Evolutionary conservation across 35 echinoderm and acorn worm species (phyloP).

Genomic region (Heliocidaris tuberculata): DNA sequence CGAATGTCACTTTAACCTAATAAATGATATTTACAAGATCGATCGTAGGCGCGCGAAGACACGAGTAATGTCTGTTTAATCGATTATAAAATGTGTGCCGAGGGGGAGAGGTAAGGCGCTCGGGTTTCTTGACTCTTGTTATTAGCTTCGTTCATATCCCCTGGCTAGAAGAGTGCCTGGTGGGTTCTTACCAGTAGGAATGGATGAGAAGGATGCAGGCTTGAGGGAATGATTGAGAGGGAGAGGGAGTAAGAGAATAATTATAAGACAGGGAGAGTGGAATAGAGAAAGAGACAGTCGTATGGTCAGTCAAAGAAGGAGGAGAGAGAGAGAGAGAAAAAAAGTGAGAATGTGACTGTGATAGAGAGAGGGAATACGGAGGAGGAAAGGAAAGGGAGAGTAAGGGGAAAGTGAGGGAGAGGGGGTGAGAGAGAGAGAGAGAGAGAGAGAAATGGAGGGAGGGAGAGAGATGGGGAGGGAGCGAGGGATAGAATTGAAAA

Average conservation of each 20-base stretch:
- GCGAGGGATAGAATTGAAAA: neutral
- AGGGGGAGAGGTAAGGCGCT: neutral
- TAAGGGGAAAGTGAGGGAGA: neutral
- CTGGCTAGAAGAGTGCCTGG: neutral
- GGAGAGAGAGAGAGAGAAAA: too few relatives aligned
- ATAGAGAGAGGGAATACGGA: too few relatives aligned
- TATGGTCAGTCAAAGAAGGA: too few relatives aligned
- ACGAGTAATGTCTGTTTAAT: conserved; percentile 42
- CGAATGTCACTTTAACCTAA: conserved; percentile 40
- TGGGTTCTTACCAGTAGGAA: neutral
- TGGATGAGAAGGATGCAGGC: neutral
- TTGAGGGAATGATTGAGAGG: neutral
- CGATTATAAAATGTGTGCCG: conserved; percentile 33
- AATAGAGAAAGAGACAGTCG: neutral
- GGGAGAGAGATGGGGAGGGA: neutral
- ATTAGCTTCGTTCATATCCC: conserved; percentile 9
- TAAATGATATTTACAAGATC: conserved; percentile 31
- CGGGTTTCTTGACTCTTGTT: conserved; percentile 1
- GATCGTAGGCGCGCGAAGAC: conserved; percentile 26
- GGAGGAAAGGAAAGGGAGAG: neutral
- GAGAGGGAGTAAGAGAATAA: neutral
- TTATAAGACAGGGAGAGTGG: neutral
- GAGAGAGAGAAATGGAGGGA: too few relatives aligned
- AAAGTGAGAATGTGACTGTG: too few relatives aligned
- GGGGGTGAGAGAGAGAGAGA: neutral